These are phyloP conservation scores for Poecile montanus DNA, from an alignment of 2,797 vertebrate species.

Conservation along the genomic window DNA sequence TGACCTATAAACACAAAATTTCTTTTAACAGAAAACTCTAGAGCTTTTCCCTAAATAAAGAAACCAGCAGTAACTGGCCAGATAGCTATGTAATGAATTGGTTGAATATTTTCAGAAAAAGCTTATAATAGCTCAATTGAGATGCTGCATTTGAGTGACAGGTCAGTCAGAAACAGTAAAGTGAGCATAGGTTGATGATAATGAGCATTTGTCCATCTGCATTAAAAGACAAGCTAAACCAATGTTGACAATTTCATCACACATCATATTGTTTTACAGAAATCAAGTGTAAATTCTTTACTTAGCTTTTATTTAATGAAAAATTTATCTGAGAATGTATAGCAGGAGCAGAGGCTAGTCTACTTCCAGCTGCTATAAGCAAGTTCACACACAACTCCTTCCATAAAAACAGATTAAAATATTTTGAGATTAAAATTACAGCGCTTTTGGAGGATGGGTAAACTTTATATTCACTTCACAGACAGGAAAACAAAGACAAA, in stretches of 20 bases:
- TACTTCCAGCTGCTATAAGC: background rate
- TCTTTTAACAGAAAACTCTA: background rate
- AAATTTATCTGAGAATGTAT: background rate
- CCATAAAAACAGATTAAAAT: background rate
- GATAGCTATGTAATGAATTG: background rate
- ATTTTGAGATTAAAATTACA: background rate
- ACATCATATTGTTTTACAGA: background rate
- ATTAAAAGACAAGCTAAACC: background rate
- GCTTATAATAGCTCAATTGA: background rate
- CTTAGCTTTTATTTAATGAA: background rate
- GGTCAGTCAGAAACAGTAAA: background rate
- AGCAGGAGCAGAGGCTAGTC: background rate
- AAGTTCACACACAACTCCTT: background rate
- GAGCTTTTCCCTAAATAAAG: background rate
- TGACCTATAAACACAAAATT: background rate
- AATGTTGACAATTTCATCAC: background rate
- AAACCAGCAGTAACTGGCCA: background rate
- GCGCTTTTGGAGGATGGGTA: background rate
- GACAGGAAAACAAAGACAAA: background rate
- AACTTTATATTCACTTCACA: background rate
- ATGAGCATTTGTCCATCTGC: background rate
- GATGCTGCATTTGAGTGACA: background rate
- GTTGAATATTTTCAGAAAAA: background rate
- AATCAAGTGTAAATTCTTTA: background rate
- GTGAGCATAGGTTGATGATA: background rate